Evolutionary conservation across 2,113 vertebrate genomes (phyloP).

Genomic region (Cavia aperea): DNA sequence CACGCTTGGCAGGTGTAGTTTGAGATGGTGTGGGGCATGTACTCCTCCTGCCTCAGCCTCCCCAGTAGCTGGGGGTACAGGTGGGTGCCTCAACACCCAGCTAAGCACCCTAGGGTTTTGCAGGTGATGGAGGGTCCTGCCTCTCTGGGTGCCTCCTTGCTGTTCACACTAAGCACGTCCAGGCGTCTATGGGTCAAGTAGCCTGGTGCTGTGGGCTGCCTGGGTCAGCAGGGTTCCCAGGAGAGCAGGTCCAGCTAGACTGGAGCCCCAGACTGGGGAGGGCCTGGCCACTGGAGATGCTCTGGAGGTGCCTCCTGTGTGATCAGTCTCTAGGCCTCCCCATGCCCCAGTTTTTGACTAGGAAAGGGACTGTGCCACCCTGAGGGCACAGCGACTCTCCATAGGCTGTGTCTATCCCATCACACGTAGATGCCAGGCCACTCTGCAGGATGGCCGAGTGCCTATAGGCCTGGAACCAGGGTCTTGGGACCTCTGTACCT

Average conservation of each 20-base stretch:
- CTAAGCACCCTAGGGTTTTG: neutral
- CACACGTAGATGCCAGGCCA: neutral
- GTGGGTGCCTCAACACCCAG: neutral
- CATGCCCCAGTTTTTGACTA: no score
- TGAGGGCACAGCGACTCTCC: neutral
- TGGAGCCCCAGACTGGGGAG: no score
- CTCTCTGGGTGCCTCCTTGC: neutral
- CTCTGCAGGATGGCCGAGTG: neutral
- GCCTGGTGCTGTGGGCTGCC: neutral
- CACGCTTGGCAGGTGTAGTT: neutral
- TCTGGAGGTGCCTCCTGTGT: no score
- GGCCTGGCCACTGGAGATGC: neutral
- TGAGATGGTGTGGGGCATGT: neutral
- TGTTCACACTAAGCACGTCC: neutral
- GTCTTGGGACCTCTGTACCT: neutral
- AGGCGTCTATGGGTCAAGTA: fast-evolving
- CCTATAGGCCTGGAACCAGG: neutral
- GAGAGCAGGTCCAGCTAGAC: no score
- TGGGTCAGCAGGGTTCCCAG: no score
- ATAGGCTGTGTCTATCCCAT: neutral
- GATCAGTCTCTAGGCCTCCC: neutral
- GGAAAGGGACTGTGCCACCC: neutral
- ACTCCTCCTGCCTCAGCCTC: neutral
- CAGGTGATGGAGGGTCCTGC: fast-evolving
- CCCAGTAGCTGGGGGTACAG: neutral